Evolutionary conservation across 2,113 vertebrate genomes (phyloP), one percentile per base, ranked within the genome.

Genomic region (Sterna hirundo): DNA sequence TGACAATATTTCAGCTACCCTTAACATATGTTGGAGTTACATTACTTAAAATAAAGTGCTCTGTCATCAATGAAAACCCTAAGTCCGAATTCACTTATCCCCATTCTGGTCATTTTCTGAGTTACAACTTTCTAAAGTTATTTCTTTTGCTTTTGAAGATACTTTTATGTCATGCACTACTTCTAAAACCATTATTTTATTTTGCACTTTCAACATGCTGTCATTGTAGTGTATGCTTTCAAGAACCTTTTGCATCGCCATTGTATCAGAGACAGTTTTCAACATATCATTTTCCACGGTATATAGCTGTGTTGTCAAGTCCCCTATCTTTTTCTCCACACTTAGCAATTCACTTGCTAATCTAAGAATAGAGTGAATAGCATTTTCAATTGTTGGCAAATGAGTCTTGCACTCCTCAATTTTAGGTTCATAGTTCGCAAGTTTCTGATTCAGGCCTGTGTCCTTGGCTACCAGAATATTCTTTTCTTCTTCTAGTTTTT

Each of bases 241-340:
- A 81, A 99, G 97, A 49, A 97, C 88, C 93, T 98, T 98, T 42
- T 98, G 97, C 90, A 99, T 96, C 1, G 92, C 97, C 13, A 98
- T 86, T 52, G 99, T 99, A 91, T 98, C 98, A 44, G 97, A 98
- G 9, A 98, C 85, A 0, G 98, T 97, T 96, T 98, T 99, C 77
- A 99, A 49, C 98, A 99, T 98, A 84, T 97, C 98, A 76, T 99
- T 98, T 97, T 99, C 99, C 10, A 98, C 96, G 51, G 98, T 94
- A 6, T 98, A 96, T 55, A 99, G 98, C 98, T 99, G 98, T 15
- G 98, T 34, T 5, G 98, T 98, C 90, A 99, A 96, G 47, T 99
- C 98, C 78, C 98, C 97, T 66, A 99, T 96, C 78, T 98, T 98
- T 54, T 97, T 98, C 95, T 99, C 98, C 23, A 97, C 95, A 25